These are phyloP conservation scores for Tragelaphus buxtoni DNA, from an alignment of 2,113 vertebrate genomes.

Conservation along the genomic window DNA sequence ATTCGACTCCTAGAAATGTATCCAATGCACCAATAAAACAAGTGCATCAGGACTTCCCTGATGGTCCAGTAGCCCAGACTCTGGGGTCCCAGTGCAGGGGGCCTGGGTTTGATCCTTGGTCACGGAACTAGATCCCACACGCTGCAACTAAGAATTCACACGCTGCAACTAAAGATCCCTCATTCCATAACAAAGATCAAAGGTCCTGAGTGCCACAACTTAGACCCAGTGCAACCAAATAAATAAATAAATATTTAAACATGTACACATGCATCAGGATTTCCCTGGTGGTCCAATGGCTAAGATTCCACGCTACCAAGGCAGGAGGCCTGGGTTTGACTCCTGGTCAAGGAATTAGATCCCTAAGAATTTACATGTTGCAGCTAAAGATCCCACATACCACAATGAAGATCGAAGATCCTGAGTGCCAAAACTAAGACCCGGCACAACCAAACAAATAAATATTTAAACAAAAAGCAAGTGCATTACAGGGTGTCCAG, in stretches of 20 bases:
- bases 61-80: background rate
- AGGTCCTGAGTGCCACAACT: background rate
- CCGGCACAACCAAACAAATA: background rate
- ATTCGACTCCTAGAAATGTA: background rate
- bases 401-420: background rate
- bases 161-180: background rate
- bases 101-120: background rate
- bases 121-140: background rate
- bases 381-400: background rate
- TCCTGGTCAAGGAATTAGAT: background rate
- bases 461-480: background rate
- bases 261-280: background rate
- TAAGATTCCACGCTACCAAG: background rate
- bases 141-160: background rate
- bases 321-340: background rate
- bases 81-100: background rate
- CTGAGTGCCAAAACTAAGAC: background rate
- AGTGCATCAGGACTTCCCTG: background rate
- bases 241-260: background rate
- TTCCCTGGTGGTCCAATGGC: background rate
- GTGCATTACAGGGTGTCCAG: rapidly evolving
- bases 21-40: background rate
- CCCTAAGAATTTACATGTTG: background rate
- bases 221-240: background rate
- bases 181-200: background rate